Percentiles rank a stretch among this genome's conserved stretches.
Evolutionary conservation across 2,113 vertebrate species (phyloP).

Genomic region (Lucifuga dentata): DNA sequence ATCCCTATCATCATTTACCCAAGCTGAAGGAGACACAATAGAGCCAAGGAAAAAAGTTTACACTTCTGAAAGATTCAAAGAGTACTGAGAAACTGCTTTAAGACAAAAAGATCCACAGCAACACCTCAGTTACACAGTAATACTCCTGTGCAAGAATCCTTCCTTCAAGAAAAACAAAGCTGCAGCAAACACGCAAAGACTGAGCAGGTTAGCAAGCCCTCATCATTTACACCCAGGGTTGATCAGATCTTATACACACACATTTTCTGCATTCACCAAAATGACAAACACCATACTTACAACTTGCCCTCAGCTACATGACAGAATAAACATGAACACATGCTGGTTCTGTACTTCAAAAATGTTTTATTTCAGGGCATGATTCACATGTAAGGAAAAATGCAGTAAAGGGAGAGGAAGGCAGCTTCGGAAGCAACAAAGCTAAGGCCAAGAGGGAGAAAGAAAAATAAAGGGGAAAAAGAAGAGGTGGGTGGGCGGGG

Average conservation of each 20-base stretch:
- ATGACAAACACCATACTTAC: conserved; percentile 16
- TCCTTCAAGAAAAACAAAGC: conserved; percentile 51
- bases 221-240: conserved; percentile 43
- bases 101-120: conserved; percentile 39
- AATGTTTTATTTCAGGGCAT: conserved; percentile 53
- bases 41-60: conserved; percentile 58
- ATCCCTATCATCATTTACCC: conserved; percentile 74
- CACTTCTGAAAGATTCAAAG: conserved; percentile 63
- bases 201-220: conserved; percentile 70
- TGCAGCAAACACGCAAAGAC: conserved; percentile 50
- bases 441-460: conserved; percentile 17
- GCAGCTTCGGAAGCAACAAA: conserved; percentile 10
- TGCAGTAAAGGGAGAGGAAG: conserved; percentile 21
- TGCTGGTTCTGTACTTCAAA: conserved; percentile 28
- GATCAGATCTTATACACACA: conserved; percentile 38
- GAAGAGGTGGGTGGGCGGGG: neutral
- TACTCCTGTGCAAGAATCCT: conserved; percentile 41
- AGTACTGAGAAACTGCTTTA: conserved; percentile 42
- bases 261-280: conserved; percentile 6
- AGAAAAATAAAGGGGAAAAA: conserved; percentile 7
- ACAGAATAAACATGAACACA: conserved; percentile 8
- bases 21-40: conserved; percentile 66
- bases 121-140: conserved; percentile 45
- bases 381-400: conserved; percentile 55
- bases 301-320: conserved; percentile 32